Percentiles rank a stretch among this genome's conserved stretches.
These are phyloP conservation scores for Amphimedon queenslandica DNA, from an alignment of 37 sponge, comb jelly and placozoan genomes.

Conservation along the genomic window DNA sequence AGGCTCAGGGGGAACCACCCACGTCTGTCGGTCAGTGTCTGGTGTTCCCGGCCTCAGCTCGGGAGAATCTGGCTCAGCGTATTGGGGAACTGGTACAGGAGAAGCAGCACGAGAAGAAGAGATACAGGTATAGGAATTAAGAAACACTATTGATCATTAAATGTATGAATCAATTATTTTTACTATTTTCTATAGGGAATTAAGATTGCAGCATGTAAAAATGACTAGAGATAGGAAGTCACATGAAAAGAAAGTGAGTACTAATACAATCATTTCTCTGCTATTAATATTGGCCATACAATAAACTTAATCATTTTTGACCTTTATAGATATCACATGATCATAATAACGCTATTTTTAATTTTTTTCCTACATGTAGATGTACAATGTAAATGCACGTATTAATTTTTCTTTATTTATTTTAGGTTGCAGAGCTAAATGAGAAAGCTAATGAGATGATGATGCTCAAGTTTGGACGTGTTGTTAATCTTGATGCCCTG, in stretches of 20 bases:
- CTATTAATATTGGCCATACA: no score
- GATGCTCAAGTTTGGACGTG: constrained; percentile 94
- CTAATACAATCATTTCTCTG: no score
- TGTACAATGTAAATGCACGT: neutral
- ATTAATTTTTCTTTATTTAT: neutral
- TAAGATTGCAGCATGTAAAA: constrained; percentile 41
- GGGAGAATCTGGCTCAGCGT: constrained; percentile 41
- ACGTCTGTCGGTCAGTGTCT: constrained; percentile 56
- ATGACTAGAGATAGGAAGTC: constrained; percentile 83
- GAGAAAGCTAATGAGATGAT: constrained; percentile 74
- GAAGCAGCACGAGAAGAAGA: constrained; percentile 77
- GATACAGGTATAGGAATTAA: constrained; percentile 49
- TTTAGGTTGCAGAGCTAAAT: constrained; percentile 59
- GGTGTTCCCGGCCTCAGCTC: constrained; percentile 67
- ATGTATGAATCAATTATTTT: neutral
- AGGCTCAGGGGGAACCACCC: constrained; percentile 46
- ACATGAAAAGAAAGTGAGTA: constrained; percentile 63
- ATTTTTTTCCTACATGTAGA: no score
- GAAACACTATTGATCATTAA: neutral
- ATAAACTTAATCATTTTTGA: no score
- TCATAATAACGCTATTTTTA: no score
- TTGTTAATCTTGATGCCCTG: constrained; percentile 86
- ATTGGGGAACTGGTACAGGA: constrained; percentile 79
- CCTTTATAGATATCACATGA: neutral
- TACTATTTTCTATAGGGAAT: constrained; percentile 30